Conservation (phyloP, 2,113 vertebrate genomes). For the Isichthys henryi region DNA sequence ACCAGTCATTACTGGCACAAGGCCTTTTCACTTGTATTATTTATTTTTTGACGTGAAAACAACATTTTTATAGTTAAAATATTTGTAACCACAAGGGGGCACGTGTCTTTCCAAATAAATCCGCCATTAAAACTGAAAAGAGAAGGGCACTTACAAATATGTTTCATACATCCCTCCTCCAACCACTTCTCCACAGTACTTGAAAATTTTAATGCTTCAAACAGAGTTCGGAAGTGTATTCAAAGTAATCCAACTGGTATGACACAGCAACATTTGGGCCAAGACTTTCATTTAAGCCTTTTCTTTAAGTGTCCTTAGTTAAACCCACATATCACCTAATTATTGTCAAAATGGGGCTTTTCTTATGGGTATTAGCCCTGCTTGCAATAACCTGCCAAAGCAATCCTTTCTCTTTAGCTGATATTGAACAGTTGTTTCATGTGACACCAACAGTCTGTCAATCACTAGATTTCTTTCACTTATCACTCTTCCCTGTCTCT, state of each 20-base stretch:
- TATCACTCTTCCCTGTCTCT: not conserved
- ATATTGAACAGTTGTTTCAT: not conserved
- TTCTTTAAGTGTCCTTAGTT: not conserved
- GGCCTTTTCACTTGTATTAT: not conserved
- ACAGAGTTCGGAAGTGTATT: not conserved
- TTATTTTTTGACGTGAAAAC: not conserved
- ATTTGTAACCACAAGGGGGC: slow-evolving; percentile 29
- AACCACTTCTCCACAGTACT: not conserved
- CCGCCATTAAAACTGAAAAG: not conserved
- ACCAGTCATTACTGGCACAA: not conserved
- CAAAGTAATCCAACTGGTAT: not conserved
- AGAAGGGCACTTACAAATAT: not conserved
- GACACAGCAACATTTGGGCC: not conserved
- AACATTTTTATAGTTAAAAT: not conserved
- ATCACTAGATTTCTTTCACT: not conserved
- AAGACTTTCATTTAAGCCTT: not conserved
- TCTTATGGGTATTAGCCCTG: not conserved
- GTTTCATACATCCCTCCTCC: not conserved
- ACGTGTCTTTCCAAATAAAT: not conserved
- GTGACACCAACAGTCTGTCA: not conserved
- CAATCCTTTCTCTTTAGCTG: not conserved
- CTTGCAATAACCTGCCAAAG: not conserved
- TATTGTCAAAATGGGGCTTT: not conserved
- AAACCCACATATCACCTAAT: not conserved
- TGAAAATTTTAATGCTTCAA: not conserved